Base-by-base conservation (phyloP, 1,140 invertebrate genomes). In the Holotrichia oblita region DNA sequence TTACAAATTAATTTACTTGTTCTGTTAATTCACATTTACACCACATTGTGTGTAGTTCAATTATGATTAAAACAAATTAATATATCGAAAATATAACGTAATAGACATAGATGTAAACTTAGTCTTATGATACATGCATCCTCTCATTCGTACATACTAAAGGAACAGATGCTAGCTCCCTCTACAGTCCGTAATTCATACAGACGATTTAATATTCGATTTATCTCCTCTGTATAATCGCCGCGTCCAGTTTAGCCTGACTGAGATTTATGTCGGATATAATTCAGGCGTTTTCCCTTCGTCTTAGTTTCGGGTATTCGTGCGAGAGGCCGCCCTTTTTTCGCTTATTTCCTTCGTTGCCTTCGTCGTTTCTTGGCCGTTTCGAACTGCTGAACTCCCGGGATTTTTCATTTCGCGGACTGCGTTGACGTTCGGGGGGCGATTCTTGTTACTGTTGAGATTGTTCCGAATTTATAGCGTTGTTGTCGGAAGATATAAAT, bases 151-250 rank as follows among this genome's bases (percentile, higher is more conserved):
- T 17, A 34, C 27, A 34, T 34, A 55, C 48, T n/a, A 17, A 1
- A 34, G 27, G 4, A n/a, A 6, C 6, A 14, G 2, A 6, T 14
- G 48, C 48, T 44, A 14, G 3, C 48, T 20, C 22, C 22, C 61
- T 9, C 8, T 27, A 22, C 22, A 3, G 22, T 22, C 20, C 27
- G 61, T 69, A 69, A 69, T 69, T 69, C 61, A 69, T 69, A 17
- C 61, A 10, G 61, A 69, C 61, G 61, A 69, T 34, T 69, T 69
- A 69, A 69, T 69, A 69, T 69, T 69, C 61, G 61, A 69, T 69
- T 69, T 69, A 69, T 69, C 61, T 69, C 61, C 61, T 34, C 27
- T 20, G 9, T 20, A 69, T 69, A 69, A 69, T 27, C 61, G 61
- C 61, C 61, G 10, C 10, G 61, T 27, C 61, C 61, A 69, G 61